These are phyloP conservation scores for Meliscaeva auricollis DNA, from an alignment of 2,888 invertebrate genomes.

Conservation along the genomic window DNA sequence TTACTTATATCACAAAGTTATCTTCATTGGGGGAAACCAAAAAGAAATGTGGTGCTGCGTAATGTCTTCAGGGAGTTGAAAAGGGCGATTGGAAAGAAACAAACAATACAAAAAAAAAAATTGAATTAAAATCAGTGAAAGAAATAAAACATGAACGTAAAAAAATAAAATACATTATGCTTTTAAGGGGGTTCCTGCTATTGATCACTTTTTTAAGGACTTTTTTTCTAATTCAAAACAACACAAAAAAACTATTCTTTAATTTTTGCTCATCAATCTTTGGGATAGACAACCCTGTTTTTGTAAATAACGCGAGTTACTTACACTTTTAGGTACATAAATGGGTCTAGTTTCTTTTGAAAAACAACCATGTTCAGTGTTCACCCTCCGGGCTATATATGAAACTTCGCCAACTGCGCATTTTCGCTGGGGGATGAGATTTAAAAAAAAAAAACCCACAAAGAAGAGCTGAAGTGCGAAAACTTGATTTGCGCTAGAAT, in stretches of 20 bases:
- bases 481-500: conserved; percentile 67
- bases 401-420: conserved; percentile 58
- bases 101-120: conserved; percentile 9
- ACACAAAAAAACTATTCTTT: not conserved
- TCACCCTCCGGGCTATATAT: conserved; percentile 58
- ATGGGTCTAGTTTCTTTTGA: not conserved
- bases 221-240: conserved; percentile 35
- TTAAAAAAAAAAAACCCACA: conserved; percentile 12
- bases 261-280: conserved; percentile 61
- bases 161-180: no score
- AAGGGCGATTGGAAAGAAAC: conserved; percentile 32
- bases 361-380: not conserved
- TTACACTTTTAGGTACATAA: not conserved
- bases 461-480: conserved; percentile 22
- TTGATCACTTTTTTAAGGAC: conserved; percentile 73
- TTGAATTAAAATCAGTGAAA: conserved; percentile 63
- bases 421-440: conserved; percentile 20
- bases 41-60: conserved; percentile 53
- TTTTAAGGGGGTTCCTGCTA: conserved; percentile 34
- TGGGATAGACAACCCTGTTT: conserved; percentile 64
- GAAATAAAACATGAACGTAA: conserved; percentile 19
- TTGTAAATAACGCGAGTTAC: conserved; percentile 28
- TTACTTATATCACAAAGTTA: conserved; percentile 25
- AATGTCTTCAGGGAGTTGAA: conserved; percentile 68
- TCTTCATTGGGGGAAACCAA: conserved; percentile 20